Percentiles rank a stretch among this genome's conserved stretches.
These are phyloP conservation scores for Anodontia alba DNA, from an alignment of 2,888 invertebrate genomes.

Conservation along the genomic window DNA sequence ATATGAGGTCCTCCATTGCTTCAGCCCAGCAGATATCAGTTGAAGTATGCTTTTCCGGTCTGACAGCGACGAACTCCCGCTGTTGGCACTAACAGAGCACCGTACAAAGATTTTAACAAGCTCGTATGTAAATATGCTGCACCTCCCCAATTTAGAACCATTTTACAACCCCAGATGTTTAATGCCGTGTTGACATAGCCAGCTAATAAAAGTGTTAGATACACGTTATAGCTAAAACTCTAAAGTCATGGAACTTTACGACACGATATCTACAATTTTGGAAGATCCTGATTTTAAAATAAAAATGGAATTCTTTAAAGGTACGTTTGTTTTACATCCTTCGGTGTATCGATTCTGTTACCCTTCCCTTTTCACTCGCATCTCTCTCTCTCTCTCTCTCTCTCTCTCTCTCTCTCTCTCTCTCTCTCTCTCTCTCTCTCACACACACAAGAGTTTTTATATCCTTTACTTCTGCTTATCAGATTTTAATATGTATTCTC, in stretches of 20 bases:
- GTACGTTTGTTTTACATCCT: neutral
- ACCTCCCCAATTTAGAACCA: slow-evolving; percentile 2
- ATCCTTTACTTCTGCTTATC: too few relatives aligned
- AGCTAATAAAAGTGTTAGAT: neutral
- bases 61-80: too few relatives aligned
- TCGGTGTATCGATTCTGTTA: neutral
- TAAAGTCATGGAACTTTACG: neutral
- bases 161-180: neutral
- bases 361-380: neutral
- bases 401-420: neutral
- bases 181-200: neutral
- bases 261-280: neutral
- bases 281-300: slow-evolving; percentile 11
- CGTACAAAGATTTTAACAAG: neutral
- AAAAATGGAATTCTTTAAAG: slow-evolving; percentile 2
- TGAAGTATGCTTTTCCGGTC: too few relatives aligned
- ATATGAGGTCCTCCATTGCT: too few relatives aligned
- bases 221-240: neutral
- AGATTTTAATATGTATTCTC: too few relatives aligned
- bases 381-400: neutral
- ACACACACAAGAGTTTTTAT: too few relatives aligned
- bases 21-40: too few relatives aligned
- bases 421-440: neutral
- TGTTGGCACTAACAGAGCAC: neutral
- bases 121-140: slow-evolving; percentile 17